These are phyloP conservation scores for Onychomys leucogaster DNA, from an alignment of 2,797 vertebrate genomes.

Conservation along the genomic window DNA sequence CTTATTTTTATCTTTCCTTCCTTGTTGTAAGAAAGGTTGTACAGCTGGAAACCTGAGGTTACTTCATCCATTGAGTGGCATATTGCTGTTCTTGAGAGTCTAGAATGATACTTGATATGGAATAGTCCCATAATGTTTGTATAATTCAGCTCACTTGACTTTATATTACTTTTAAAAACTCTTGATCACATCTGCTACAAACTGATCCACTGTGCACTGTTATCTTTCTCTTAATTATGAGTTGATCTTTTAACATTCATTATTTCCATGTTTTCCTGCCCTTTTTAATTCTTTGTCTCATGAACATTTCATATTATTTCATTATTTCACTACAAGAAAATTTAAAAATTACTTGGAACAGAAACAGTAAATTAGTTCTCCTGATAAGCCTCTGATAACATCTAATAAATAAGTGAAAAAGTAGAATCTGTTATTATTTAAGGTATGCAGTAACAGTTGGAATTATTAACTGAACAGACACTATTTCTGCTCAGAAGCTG, in stretches of 20 bases:
- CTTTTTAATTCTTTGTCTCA: neutral
- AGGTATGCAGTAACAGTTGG: neutral
- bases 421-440: neutral
- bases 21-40: neutral
- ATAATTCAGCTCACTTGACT: neutral
- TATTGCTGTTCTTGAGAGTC: neutral
- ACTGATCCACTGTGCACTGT: neutral
- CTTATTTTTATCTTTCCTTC: neutral
- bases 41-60: neutral
- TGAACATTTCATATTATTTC: neutral
- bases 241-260: conserved; percentile 2
- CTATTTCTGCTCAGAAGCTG: neutral
- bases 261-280: neutral
- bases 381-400: neutral
- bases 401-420: conserved; percentile 3
- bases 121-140: neutral
- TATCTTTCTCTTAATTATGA: neutral
- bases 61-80: neutral
- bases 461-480: neutral
- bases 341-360: neutral
- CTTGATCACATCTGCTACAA: neutral
- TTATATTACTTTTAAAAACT: conserved; percentile 41
- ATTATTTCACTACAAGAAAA: conserved; percentile 5
- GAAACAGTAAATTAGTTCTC: conserved; percentile 23
- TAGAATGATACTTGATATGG: neutral